Conservation (phyloP, 2,113 vertebrate genomes). For the Syngnathoides biaculeatus region DNA sequence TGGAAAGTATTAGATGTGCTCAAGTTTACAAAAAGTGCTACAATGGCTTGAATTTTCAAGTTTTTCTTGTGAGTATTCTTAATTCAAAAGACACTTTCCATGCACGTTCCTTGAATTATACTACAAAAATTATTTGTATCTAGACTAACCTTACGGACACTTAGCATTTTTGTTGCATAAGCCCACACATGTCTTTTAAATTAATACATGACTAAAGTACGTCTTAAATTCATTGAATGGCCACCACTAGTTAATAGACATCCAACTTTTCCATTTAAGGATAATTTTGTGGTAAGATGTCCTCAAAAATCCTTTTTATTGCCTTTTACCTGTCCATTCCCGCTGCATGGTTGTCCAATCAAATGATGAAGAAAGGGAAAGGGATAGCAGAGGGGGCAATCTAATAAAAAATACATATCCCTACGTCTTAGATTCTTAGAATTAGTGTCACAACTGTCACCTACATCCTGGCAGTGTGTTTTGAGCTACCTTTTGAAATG, state of each 20-base stretch:
- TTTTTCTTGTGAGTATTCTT: not conserved
- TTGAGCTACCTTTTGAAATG: slow-evolving; percentile 69
- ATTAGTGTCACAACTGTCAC: slow-evolving; percentile 73
- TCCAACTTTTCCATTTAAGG: slow-evolving; percentile 25
- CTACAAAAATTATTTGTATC: not conserved
- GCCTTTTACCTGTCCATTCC: slow-evolving; percentile 49
- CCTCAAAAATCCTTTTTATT: slow-evolving; percentile 23
- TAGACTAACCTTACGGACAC: too few relatives aligned
- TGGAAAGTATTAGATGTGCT: not conserved
- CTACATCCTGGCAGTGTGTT: slow-evolving; percentile 60
- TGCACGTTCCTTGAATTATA: not conserved
- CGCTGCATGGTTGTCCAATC: slow-evolving; percentile 56
- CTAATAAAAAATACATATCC: slow-evolving; percentile 31
- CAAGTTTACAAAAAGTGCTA: not conserved
- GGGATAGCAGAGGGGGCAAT: slow-evolving; percentile 20
- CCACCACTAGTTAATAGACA: not conserved
- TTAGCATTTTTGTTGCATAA: not conserved
- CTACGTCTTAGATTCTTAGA: slow-evolving; percentile 51
- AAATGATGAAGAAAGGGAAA: slow-evolving; percentile 48
- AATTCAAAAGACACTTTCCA: not conserved
- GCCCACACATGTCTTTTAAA: not conserved
- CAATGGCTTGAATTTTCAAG: not conserved
- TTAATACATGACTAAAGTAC: not conserved
- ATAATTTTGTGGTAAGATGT: slow-evolving; percentile 16
- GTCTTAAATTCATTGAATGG: not conserved